Evolutionary conservation across 1,140 invertebrate genomes (phyloP).

Genomic region (Kradibia gibbosae): DNA sequence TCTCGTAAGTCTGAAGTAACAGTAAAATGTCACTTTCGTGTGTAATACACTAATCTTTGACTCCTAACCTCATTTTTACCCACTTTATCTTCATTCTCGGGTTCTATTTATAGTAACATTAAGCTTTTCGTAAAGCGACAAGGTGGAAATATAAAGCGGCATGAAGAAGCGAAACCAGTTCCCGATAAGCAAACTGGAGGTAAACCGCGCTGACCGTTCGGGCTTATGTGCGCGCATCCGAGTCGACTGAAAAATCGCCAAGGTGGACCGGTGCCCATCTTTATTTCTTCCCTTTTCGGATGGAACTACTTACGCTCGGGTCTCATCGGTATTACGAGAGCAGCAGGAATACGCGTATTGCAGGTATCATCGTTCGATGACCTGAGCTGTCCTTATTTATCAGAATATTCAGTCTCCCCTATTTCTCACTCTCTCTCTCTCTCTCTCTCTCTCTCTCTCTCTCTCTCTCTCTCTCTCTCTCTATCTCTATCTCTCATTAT

Average conservation of each 20-base stretch:
- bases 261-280: constrained; percentile 39
- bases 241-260: constrained; percentile 28
- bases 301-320: constrained; percentile 4
- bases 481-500: too few species aligned
- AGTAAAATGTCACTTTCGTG: constrained; percentile 18
- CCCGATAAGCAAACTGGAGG: constrained; percentile 55
- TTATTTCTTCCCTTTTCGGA: constrained; percentile 44
- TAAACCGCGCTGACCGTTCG: constrained; percentile 15
- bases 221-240: not conserved
- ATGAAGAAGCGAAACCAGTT: constrained; percentile 62
- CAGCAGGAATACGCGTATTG: not conserved
- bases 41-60: constrained; percentile 35
- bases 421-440: too few species aligned
- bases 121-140: constrained; percentile 29
- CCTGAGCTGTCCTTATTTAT: constrained; percentile 11
- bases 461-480: too few species aligned
- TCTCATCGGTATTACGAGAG: constrained; percentile 33
- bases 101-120: constrained; percentile 40
- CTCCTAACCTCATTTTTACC: constrained; percentile 22
- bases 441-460: too few species aligned
- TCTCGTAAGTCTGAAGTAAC: not conserved
- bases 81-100: not conserved
- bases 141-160: constrained; percentile 4
- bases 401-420: too few species aligned
- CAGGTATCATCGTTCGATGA: constrained; percentile 27